Conservation (phyloP, 2,113 vertebrate genomes). For the Coregonus clupeaformis region DNA sequence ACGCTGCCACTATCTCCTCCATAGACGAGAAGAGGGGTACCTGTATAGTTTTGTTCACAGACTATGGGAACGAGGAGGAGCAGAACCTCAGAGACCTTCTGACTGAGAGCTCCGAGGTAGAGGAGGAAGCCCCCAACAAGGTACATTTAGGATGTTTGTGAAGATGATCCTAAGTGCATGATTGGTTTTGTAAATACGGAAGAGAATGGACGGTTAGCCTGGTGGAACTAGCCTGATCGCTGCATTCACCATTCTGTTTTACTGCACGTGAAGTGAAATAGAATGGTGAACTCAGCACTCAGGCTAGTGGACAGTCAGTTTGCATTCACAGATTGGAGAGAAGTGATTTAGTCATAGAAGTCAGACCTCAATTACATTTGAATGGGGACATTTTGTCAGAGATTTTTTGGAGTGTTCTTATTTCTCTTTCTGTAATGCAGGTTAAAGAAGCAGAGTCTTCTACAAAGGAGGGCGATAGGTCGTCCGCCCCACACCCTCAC, state of each 20-base stretch:
- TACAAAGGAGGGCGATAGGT: slow-evolving; percentile 90
- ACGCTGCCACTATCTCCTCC: slow-evolving; percentile 84
- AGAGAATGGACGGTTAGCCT: too few species aligned
- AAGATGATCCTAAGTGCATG: background rate
- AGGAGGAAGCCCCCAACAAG: slow-evolving; percentile 64
- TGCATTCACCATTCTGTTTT: background rate
- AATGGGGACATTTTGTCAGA: background rate
- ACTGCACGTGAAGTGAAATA: too few species aligned
- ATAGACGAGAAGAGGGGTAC: slow-evolving; percentile 82
- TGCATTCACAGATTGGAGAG: too few species aligned
- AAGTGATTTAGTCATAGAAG: too few species aligned
- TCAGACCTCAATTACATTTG: too few species aligned
- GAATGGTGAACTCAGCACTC: too few species aligned
- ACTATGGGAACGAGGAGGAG: slow-evolving; percentile 91
- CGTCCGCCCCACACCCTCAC: slow-evolving; percentile 70
- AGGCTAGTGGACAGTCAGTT: too few species aligned
- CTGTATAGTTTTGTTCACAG: slow-evolving; percentile 82
- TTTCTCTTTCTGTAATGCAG: slow-evolving; percentile 44
- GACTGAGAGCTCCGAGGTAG: slow-evolving; percentile 67
- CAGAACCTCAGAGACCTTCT: slow-evolving; percentile 84
- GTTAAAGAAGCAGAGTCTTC: slow-evolving; percentile 80
- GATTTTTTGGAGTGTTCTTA: background rate
- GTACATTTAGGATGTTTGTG: slow-evolving; percentile 24
- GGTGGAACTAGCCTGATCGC: too few species aligned
- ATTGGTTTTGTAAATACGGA: too few species aligned